Conservation (phyloP, 2,888 invertebrate species). For the Pristionchus maxplancki region DNA sequence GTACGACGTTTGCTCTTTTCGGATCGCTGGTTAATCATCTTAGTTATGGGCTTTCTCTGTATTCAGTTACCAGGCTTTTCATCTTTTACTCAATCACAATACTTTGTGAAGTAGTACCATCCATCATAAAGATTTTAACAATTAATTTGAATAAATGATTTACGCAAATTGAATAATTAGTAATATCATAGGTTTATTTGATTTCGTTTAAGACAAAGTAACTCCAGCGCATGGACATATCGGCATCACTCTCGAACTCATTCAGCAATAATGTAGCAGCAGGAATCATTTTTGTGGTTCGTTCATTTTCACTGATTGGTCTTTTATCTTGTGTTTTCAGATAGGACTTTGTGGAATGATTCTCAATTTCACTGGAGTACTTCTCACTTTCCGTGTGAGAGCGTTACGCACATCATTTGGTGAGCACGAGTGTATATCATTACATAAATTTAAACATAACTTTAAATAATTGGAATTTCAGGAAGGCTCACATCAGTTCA, state of each 20-base stretch:
- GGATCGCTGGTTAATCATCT: not conserved
- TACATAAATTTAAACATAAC: not conserved
- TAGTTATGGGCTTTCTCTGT: not conserved
- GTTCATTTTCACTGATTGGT: not conserved
- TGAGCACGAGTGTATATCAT: not conserved
- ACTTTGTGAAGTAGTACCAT: too few species aligned
- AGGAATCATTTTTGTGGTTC: not conserved
- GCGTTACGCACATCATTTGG: not conserved
- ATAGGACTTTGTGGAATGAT: not conserved
- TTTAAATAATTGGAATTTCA: not conserved
- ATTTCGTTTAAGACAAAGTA: too few species aligned
- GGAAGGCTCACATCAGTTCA: slow-evolving; percentile 4
- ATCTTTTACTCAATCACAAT: too few species aligned
- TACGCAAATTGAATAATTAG: too few species aligned
- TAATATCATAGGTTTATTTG: too few species aligned
- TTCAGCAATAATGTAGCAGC: not conserved
- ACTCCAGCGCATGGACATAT: too few species aligned
- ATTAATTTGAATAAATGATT: too few species aligned
- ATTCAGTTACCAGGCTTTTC: not conserved
- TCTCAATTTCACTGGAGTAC: slow-evolving; percentile 4
- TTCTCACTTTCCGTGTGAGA: not conserved
- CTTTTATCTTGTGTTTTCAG: not conserved
- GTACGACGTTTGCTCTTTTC: not conserved
- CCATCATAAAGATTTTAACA: too few species aligned
- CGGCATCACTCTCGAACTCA: not conserved